These are phyloP conservation scores for Strigamia crassipes DNA, from an alignment of 2,888 invertebrate genomes.

Conservation along the genomic window DNA sequence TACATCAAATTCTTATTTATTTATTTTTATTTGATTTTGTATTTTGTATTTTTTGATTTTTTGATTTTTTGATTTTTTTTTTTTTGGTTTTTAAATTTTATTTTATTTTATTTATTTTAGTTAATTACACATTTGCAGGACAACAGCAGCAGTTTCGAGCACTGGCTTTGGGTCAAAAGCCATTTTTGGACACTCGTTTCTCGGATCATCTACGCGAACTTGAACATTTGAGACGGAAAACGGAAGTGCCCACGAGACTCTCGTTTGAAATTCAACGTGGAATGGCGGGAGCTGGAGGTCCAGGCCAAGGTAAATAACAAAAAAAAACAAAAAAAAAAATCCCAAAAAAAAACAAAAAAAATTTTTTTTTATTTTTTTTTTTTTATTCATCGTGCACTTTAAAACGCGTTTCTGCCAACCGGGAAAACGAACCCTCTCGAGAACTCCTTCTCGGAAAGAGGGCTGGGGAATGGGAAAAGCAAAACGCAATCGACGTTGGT, in stretches of 20 bases:
- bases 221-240: constrained; percentile 71
- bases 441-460: neutral
- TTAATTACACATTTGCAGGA: constrained; percentile 66
- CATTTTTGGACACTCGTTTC: constrained; percentile 73
- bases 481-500: neutral
- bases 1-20: too few relatives aligned
- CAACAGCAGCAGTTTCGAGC: constrained; percentile 79
- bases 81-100: neutral
- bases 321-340: too few relatives aligned
- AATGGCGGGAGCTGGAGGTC: constrained; percentile 49
- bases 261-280: constrained; percentile 51
- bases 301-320: constrained; percentile 50
- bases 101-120: neutral
- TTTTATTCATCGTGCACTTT: neutral
- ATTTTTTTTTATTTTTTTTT: too few relatives aligned
- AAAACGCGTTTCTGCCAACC: too few relatives aligned
- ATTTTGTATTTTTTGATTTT: too few relatives aligned
- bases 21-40: too few relatives aligned
- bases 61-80: too few relatives aligned
- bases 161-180: constrained; percentile 76
- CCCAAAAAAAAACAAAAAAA: neutral
- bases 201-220: constrained; percentile 70
- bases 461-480: neutral
- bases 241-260: constrained; percentile 50
- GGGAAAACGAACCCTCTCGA: neutral